A percentile compares a stretch with the other conserved stretches of the same genome.
Conservation (phyloP, 2,888 invertebrate species). For the Bellardia bayeri region DNA sequence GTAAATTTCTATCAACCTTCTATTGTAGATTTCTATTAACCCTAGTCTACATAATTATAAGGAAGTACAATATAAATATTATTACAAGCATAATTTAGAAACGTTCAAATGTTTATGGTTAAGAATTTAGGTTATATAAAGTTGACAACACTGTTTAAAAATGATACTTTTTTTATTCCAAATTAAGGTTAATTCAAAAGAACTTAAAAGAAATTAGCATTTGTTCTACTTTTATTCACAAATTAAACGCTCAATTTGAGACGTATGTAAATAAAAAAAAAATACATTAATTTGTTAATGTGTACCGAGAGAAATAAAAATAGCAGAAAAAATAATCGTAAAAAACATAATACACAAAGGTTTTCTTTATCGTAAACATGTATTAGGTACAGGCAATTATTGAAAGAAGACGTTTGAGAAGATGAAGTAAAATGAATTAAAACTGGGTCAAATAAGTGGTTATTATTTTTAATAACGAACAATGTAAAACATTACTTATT, state of each 20-base stretch:
- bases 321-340: neutral
- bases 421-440: constrained; percentile 25
- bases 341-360: constrained; percentile 5
- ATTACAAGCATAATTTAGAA: too few species aligned
- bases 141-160: too few species aligned
- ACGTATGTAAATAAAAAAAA: neutral
- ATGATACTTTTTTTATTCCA: too few species aligned
- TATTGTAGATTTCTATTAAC: too few species aligned
- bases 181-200: too few species aligned
- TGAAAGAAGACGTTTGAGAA: constrained; percentile 4
- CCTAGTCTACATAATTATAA: too few species aligned
- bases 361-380: constrained; percentile 36
- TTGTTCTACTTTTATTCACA: constrained; percentile 11
- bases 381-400: constrained; percentile 24
- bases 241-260: constrained; percentile 50
- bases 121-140: too few species aligned
- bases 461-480: constrained; percentile 42
- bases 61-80: too few species aligned
- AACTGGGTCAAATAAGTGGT: constrained; percentile 65
- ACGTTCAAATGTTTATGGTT: too few species aligned
- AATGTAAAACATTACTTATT: constrained; percentile 38
- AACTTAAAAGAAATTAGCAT: constrained; percentile 15
- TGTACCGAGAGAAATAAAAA: neutral
- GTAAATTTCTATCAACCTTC: too few species aligned
- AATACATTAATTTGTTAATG: neutral